These are phyloP conservation scores for Mythimna lalbum DNA, from an alignment of 2,888 invertebrate species.

Conservation along the genomic window DNA sequence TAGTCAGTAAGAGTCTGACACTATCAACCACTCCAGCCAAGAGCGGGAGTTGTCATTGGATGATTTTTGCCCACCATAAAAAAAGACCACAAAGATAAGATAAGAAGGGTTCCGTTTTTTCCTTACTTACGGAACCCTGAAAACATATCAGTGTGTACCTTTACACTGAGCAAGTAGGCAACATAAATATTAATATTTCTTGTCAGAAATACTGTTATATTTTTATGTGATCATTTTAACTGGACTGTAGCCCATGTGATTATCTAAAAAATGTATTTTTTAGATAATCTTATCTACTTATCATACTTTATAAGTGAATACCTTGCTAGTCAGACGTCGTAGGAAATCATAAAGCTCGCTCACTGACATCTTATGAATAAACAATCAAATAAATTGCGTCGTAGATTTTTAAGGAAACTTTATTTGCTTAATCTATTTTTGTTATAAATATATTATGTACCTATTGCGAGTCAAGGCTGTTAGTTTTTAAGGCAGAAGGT, in stretches of 20 bases:
- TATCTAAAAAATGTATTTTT: too few species aligned
- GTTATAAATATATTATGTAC: too few species aligned
- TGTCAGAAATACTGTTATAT: not conserved
- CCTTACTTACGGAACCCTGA: too few species aligned
- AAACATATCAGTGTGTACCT: not conserved
- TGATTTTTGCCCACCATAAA: too few species aligned
- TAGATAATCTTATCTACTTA: constrained; percentile 6
- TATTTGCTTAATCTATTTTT: not conserved
- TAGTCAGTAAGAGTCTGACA: too few species aligned
- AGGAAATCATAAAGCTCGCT: not conserved
- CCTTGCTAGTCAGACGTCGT: not conserved
- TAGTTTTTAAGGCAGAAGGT: not conserved
- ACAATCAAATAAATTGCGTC: not conserved
- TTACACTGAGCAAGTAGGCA: not conserved
- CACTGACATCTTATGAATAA: not conserved
- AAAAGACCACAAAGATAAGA: too few species aligned
- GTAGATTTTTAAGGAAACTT: not conserved
- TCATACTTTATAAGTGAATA: constrained; percentile 9
- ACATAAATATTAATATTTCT: constrained; percentile 1
- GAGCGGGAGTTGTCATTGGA: too few species aligned
- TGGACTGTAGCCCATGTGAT: too few species aligned
- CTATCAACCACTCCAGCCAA: too few species aligned
- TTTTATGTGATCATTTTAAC: constrained; percentile 6
- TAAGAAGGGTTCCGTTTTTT: too few species aligned
- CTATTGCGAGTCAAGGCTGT: not conserved